Base-by-base conservation (phyloP, 2,888 invertebrate genomes). In the Luperina testacea region DNA sequence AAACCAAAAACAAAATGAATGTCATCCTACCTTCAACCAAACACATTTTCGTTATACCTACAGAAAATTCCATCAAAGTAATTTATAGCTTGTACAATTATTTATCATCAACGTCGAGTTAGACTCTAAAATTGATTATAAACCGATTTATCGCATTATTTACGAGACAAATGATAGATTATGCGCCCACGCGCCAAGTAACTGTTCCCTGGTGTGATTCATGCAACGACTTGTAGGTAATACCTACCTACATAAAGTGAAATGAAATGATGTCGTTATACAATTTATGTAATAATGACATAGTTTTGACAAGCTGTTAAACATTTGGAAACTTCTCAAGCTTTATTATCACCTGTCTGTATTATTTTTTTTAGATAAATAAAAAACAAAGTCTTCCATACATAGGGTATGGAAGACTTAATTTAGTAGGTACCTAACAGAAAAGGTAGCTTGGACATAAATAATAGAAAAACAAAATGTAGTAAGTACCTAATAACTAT, bases 131-230 rank as follows among this genome's bases (percentile, higher is more conserved):
- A 87, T 85, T 85, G 83, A 89, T 84, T 83, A 82, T 78, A 84
- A 86, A 84, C 32, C 67, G 64, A 89, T 88, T 82, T 83, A 84
- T 80, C 72, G n/a, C 17, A 80, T 80, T 77, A 84, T 89, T 89
- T 89, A 89, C 77, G 84, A 86, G 74, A 87, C 86, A 81, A 80
- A 65, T 85, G 88, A 86, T 75, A 89, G 80, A 89, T 86, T 80
- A 74, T 79, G 80, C 87, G 79, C 89, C 89, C 42, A 89, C 89
- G 86, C 82, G 77, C 1, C 11, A 27, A 59, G 70, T 75, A 81
- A 78, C 78, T 78, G 77, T 85, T 77, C 68, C 38, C 65, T 61
- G 61, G 32, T 59, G 67, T 86, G 80, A 77, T 84, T 86, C 78
- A 88, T 81, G 38, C 69, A 75, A 27, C 27, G 79, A 77, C 67